A percentile compares a stretch with the other conserved stretches of the same genome.
phyloP scores from a whole-genome alignment of 2,113 vertebrate genomes.

The Terrapene triunguis region DNA sequence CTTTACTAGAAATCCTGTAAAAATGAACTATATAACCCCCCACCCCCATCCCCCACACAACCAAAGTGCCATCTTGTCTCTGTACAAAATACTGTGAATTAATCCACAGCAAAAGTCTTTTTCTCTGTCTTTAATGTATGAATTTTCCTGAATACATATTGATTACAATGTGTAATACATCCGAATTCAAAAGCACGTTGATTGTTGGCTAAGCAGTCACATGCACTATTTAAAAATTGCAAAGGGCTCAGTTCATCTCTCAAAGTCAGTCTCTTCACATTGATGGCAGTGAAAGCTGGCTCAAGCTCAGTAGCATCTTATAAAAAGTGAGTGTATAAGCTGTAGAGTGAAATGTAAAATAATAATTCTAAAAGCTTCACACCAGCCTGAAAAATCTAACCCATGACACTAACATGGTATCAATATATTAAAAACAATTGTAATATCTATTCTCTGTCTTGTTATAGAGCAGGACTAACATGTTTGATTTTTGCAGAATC shows the following conservation, averaged over 20 bases:
- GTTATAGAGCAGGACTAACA: background rate
- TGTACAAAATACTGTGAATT: background rate
- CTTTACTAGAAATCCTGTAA: background rate
- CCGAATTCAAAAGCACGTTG: background rate
- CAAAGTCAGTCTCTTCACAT: background rate
- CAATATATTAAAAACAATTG: background rate
- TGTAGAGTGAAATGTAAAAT: background rate
- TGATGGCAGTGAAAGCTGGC: background rate
- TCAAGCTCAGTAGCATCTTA: background rate
- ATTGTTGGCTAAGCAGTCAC: background rate
- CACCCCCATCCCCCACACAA: background rate
- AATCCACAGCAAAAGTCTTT: background rate
- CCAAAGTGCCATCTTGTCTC: background rate
- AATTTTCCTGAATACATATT: background rate
- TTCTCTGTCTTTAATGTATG: background rate
- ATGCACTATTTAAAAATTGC: background rate
- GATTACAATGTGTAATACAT: background rate
- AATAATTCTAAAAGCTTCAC: background rate
- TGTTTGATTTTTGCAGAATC: constrained; percentile 84
- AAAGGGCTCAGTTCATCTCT: background rate
- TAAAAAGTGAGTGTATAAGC: background rate
- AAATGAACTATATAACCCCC: background rate
- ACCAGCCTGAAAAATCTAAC: background rate
- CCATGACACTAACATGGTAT: background rate
- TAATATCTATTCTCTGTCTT: background rate